Base-by-base conservation (phyloP, 2,888 invertebrate species). In the Phoronis australis region DNA sequence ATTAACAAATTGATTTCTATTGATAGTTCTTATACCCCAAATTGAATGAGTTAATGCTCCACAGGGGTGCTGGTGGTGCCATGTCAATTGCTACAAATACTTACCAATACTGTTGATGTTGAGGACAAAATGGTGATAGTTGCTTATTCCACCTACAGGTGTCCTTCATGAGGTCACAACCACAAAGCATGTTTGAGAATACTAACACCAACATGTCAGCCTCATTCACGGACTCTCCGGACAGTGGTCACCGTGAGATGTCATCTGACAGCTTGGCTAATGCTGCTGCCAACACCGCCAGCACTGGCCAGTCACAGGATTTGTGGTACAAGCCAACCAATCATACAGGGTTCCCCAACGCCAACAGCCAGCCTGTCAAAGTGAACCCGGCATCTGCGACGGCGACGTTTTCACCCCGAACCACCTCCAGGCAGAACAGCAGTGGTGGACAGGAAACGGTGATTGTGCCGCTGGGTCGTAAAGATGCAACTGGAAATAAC, bases 171-270 rank as follows among this genome's bases (percentile, higher is more conserved):
- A n/a, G n/a, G n/a, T n/a, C n/a, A n/a, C n/a, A n/a, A n/a, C n/a
- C n/a, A n/a, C n/a, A n/a, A 20, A 57, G 53, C 43, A 55, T 57
- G 38, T 65, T 63, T 31, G 65, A 64, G 31, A 65, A 66, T 54
- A 55, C 58, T 15, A 68, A 67, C 49, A 56, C 61, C 2, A 59
- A 64, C 20, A 58, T 64, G 42, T 54, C n/a, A n/a, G n/a, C n/a
- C n/a, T n/a, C 43, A 18, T 66, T 68, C 39, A 64, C 69, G n/a
- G 74, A 71, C 42, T 73, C 73, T 9, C 75, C 75, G 1, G 75
- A 75, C 59, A 72, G 72, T 47, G 75, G 75, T 15, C 74, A 73
- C 55, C 63, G 64, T 31, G 73, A 75, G 56, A 75, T 74, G 75
- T 73, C 72, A 12, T 67, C 69, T 0, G 70, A 70, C 46, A 69